Percentiles rank a stretch among this genome's conserved stretches.
These are phyloP conservation scores for Ailuropoda melanoleuca DNA, from an alignment of 2,113 vertebrate genomes.

Conservation along the genomic window DNA sequence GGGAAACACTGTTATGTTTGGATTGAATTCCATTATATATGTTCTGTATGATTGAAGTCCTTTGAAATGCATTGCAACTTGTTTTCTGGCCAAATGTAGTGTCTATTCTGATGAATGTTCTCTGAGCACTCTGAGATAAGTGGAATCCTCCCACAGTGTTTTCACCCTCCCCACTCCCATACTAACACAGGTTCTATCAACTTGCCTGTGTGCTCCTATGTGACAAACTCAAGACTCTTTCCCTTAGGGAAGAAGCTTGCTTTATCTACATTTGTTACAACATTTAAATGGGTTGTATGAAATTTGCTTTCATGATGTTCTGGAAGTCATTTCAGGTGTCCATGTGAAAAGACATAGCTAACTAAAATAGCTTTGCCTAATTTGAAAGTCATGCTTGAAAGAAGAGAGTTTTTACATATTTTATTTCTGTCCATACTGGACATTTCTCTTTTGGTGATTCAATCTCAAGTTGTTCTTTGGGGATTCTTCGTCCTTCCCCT, in stretches of 20 bases:
- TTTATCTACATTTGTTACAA: neutral
- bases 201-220: neutral
- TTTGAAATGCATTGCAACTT: neutral
- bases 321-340: neutral
- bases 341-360: neutral
- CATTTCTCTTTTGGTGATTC: neutral
- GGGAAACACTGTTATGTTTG: neutral
- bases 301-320: neutral
- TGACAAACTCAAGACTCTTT: neutral
- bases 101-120: neutral
- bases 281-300: neutral
- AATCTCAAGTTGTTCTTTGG: neutral
- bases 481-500: neutral
- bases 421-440: neutral
- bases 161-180: neutral
- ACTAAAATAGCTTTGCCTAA: neutral
- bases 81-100: fast-evolving
- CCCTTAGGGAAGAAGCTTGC: neutral
- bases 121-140: neutral
- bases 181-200: neutral
- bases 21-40: neutral
- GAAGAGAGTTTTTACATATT: neutral
- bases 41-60: neutral
- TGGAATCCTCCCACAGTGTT: neutral
- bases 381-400: neutral